These are phyloP conservation scores for Cyclargus thomasi DNA, from an alignment of 1,140 invertebrate species.

Conservation along the genomic window DNA sequence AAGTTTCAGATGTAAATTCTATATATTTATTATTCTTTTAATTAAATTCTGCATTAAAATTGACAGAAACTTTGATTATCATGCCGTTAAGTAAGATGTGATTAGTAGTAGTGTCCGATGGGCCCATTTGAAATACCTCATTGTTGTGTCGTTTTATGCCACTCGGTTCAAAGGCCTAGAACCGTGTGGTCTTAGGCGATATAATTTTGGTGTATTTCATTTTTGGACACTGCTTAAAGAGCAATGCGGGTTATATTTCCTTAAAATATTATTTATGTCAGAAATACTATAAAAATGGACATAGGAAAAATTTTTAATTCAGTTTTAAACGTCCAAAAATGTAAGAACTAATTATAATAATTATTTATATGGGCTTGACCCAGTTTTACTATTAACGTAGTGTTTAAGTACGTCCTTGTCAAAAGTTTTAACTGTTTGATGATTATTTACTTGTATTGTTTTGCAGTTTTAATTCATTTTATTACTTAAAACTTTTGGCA, in stretches of 20 bases:
- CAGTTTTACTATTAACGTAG: background rate
- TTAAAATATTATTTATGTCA: conserved; percentile 17
- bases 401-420: conserved; percentile 45
- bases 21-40: background rate
- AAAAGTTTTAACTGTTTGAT: conserved; percentile 41
- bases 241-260: conserved; percentile 50
- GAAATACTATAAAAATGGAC: background rate
- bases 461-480: conserved; percentile 28
- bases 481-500: conserved; percentile 38
- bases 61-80: conserved; percentile 39
- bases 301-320: background rate
- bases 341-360: conserved; percentile 16
- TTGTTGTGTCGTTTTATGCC: conserved; percentile 54
- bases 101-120: conserved; percentile 55
- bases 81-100: conserved; percentile 42
- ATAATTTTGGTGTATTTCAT: conserved; percentile 57
- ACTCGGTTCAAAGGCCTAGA: conserved; percentile 69
- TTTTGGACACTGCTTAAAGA: conserved; percentile 51
- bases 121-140: conserved; percentile 56
- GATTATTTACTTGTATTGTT: background rate
- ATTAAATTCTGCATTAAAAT: background rate
- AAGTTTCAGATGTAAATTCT: conserved; percentile 35
- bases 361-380: conserved; percentile 51
- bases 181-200: conserved; percentile 54
- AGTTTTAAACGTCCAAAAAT: conserved; percentile 7